Evolutionary conservation across 2,113 vertebrate genomes (phyloP).

Genomic region (Pristiophorus japonicus): DNA sequence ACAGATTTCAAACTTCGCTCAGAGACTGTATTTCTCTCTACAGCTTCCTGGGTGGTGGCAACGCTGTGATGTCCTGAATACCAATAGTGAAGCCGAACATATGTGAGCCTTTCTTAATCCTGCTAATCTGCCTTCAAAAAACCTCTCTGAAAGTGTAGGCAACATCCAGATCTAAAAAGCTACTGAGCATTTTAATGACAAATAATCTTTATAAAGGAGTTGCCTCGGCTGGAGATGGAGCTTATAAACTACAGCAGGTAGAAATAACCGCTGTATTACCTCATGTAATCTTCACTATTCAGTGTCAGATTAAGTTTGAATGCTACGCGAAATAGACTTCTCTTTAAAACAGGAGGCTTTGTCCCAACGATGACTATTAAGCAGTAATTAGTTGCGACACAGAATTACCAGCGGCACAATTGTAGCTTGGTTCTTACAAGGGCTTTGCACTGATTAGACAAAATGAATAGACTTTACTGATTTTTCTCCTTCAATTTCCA

Average conservation of each 20-base stretch:
- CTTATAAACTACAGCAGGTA: slow-evolving; percentile 62
- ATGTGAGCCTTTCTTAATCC: slow-evolving; percentile 97
- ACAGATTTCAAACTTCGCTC: slow-evolving; percentile 36
- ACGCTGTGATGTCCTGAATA: slow-evolving; percentile 76
- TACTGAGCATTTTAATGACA: slow-evolving; percentile 66
- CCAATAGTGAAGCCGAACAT: slow-evolving; percentile 89
- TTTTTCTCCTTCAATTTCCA: slow-evolving; percentile 61
- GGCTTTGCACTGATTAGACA: slow-evolving; percentile 76
- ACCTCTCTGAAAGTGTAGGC: slow-evolving; percentile 74
- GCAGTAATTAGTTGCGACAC: slow-evolving; percentile 88
- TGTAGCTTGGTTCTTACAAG: slow-evolving; percentile 68
- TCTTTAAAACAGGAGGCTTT: slow-evolving; percentile 61
- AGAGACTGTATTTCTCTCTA: slow-evolving; percentile 42
- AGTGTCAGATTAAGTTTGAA: slow-evolving; percentile 61
- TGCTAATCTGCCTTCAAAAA: slow-evolving; percentile 91
- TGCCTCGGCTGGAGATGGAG: slow-evolving; percentile 59
- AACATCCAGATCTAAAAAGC: slow-evolving; percentile 67
- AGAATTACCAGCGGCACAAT: slow-evolving; percentile 75
- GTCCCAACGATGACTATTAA: slow-evolving; percentile 76
- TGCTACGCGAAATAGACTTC: slow-evolving; percentile 54
- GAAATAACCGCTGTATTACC: slow-evolving; percentile 57
- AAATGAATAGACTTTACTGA: slow-evolving; percentile 74
- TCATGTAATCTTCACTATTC: slow-evolving; percentile 58
- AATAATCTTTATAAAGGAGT: slow-evolving; percentile 57
- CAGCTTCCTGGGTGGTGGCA: slow-evolving; percentile 74